Base-by-base conservation (phyloP, 1,140 invertebrate species). In the Amphibalanus amphitrite region DNA sequence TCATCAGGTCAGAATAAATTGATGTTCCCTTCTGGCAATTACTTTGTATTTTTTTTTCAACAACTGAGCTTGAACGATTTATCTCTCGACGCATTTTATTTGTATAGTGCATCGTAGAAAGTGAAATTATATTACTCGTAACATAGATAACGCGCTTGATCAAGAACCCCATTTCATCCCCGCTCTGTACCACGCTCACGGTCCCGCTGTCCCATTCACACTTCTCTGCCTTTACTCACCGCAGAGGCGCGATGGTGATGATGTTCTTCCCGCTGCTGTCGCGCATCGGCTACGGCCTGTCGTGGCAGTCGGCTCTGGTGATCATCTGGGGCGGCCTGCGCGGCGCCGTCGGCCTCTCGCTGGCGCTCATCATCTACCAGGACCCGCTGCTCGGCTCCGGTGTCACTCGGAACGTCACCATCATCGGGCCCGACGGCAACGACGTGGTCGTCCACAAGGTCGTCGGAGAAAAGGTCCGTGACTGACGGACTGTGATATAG, bases 321-420 rank as follows among this genome's bases (percentile, higher is more conserved):
- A 77, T 82, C 76, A 78, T 78, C 0, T 83, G 82, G 82, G 79
- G 81, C 59, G 82, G 81, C n/a, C 73, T 83, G 28, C 74, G 82
- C 67, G 82, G 82, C 20, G 82, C 82, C 28, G 79, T 83, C 26
- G 79, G 81, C 13, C 70, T 83, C 15, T 80, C 82, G 26, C 74
- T 83, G 33, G 80, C 81, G 6, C 73, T 83, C 30, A 78, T 82
- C 74, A 76, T 83, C 0, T 77, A 77, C 26, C 75, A 80, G 67
- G 73, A 78, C 67, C 40, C 69, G 23, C 65, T 74, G 26, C 75
- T 82, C 28, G 75, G 71, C 38, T 74, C 77, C 70, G 70, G 74
- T 13, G 74, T 67, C 20, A 25, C 15, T 23, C 64, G n/a, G 25
- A 23, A 17, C 26, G 20, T 28, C 20, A 28, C 23, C 28, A 73